Conservation (phyloP, 2,888 invertebrate genomes). For the Carabus problematicus region DNA sequence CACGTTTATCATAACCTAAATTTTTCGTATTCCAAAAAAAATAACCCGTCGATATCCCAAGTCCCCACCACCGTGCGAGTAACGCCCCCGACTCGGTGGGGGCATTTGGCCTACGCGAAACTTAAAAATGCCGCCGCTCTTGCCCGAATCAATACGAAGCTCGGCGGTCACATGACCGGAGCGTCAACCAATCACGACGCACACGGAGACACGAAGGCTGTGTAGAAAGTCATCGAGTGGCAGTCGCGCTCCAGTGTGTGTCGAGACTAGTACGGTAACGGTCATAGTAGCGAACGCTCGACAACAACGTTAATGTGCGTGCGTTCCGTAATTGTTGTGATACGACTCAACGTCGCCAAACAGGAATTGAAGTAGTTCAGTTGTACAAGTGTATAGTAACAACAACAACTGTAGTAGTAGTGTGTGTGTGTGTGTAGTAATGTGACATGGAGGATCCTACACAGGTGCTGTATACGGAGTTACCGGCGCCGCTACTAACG, state of each 20-base stretch:
- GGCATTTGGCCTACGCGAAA: constrained; percentile 58
- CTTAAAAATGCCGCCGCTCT: constrained; percentile 84
- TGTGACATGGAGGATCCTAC: constrained; percentile 63
- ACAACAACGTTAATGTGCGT: background rate
- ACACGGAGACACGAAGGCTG: constrained; percentile 13
- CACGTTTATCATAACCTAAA: constrained; percentile 49
- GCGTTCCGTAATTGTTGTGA: background rate
- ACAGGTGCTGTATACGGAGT: constrained; percentile 66
- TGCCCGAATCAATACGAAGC: constrained; percentile 79
- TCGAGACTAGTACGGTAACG: background rate
- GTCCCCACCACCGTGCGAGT: constrained; percentile 43
- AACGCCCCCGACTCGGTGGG: constrained; percentile 45
- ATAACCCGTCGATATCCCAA: constrained; percentile 42
- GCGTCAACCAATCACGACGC: constrained; percentile 55
- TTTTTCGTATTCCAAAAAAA: constrained; percentile 49
- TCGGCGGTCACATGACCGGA: constrained; percentile 67
- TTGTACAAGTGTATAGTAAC: constrained; percentile 3
- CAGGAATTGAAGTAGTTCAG: constrained; percentile 20
- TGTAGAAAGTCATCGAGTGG: constrained; percentile 50
- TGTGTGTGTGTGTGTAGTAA: background rate
- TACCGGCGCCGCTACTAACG: constrained; percentile 64
- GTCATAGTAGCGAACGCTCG: constrained; percentile 20
- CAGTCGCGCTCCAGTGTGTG: background rate
- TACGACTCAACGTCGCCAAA: constrained; percentile 26
- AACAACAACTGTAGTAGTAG: background rate